Percentiles rank a stretch among this genome's conserved stretches.
These are phyloP conservation scores for Eupithecia insigniata DNA, from an alignment of 2,888 invertebrate genomes.

Conservation along the genomic window DNA sequence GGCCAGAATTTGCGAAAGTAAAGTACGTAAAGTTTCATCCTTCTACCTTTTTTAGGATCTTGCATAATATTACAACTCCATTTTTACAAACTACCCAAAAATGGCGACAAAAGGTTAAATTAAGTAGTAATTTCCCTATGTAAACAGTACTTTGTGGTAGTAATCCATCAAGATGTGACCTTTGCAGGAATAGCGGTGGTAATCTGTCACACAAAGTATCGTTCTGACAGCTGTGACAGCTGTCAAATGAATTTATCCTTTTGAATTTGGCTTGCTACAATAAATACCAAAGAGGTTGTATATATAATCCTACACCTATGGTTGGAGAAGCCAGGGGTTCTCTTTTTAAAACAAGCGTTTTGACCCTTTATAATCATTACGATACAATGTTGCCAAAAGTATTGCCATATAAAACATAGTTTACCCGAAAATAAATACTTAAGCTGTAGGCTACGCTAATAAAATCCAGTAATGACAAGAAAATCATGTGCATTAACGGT, in stretches of 20 bases:
- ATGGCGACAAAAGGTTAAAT: constrained; percentile 11
- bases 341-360: not conserved
- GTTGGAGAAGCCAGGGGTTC: not conserved
- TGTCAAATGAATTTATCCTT: constrained; percentile 10
- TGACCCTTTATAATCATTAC: too few relatives aligned
- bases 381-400: not conserved
- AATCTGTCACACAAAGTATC: constrained; percentile 12
- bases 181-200: constrained; percentile 14
- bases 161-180: constrained; percentile 22
- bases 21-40: constrained; percentile 35
- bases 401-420: constrained; percentile 9
- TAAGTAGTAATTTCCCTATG: too few relatives aligned
- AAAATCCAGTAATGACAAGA: constrained; percentile 35
- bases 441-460: constrained; percentile 11
- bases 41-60: constrained; percentile 21
- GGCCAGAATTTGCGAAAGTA: constrained; percentile 34
- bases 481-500: constrained; percentile 37
- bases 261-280: not conserved
- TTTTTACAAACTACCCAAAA: constrained; percentile 13
- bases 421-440: constrained; percentile 8
- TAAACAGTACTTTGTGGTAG: too few relatives aligned
- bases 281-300: constrained; percentile 1
- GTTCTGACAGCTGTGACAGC: constrained; percentile 11
- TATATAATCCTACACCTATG: not conserved
- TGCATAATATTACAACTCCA: constrained; percentile 10